These are phyloP conservation scores for Pectinophora gossypiella DNA, from an alignment of 1,140 invertebrate species.

Conservation along the genomic window DNA sequence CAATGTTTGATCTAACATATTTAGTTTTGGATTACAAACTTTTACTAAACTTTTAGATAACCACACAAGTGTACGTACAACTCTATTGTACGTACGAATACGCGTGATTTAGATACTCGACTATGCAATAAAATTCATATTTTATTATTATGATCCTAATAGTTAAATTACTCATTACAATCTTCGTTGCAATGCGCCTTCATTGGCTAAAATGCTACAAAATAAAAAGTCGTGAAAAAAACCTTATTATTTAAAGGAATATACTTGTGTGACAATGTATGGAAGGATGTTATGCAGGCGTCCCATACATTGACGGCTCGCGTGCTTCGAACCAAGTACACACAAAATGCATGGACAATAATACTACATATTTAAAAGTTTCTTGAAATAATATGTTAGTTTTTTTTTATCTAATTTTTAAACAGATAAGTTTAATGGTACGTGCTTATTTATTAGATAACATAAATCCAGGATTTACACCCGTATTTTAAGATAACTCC, in stretches of 20 bases:
- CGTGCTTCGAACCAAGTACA: background rate
- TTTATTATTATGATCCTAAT: slow-evolving; percentile 2
- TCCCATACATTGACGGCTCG: slow-evolving; percentile 31
- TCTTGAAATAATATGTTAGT: background rate
- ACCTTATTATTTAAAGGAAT: slow-evolving; percentile 8
- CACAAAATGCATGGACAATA: background rate
- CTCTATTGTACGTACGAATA: too few relatives aligned
- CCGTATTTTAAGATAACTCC: too few relatives aligned
- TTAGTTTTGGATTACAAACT: background rate
- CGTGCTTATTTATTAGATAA: too few relatives aligned
- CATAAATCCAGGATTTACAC: too few relatives aligned
- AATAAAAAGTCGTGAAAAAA: background rate
- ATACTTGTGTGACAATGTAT: slow-evolving; percentile 37
- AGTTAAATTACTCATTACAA: slow-evolving; percentile 5
- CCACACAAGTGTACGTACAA: too few relatives aligned
- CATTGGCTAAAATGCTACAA: slow-evolving; percentile 1
- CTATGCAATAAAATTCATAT: background rate
- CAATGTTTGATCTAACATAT: slow-evolving; percentile 29
- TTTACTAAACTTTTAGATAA: too few relatives aligned
- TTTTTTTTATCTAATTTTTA: background rate
- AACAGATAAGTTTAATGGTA: too few relatives aligned
- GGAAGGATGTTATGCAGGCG: slow-evolving; percentile 22
- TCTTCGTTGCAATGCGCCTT: background rate
- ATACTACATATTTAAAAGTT: background rate
- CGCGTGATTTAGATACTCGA: too few relatives aligned